Conservation (phyloP, 2,888 invertebrate genomes). For the Parelbella ahira region DNA sequence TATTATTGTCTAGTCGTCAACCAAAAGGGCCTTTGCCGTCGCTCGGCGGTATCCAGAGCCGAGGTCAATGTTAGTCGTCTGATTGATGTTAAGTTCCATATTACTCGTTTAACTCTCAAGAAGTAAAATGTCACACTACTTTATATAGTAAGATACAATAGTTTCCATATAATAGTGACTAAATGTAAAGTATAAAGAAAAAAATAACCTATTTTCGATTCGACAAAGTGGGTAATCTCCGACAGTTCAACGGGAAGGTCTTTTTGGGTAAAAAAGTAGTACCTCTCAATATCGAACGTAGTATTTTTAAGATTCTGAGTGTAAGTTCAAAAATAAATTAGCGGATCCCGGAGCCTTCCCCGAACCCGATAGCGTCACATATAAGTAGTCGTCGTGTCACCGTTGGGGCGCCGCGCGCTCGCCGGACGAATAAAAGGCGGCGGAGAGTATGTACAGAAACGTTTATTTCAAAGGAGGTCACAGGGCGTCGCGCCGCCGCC, state of each 20-base stretch:
- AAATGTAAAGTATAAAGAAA: constrained; percentile 24
- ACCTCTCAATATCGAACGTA: constrained; percentile 13
- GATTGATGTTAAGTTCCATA: constrained; percentile 15
- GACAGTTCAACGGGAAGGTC: constrained; percentile 20
- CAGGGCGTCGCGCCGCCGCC: too few species aligned
- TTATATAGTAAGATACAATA: constrained; percentile 23
- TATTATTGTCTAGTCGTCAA: constrained; percentile 41
- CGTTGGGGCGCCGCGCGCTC: too few species aligned
- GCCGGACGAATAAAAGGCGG: constrained; percentile 18
- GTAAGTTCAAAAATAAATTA: too few species aligned
- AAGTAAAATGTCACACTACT: constrained; percentile 21
- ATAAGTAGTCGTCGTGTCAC: too few species aligned
- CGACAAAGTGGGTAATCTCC: constrained; percentile 18
- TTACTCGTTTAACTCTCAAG: constrained; percentile 17
- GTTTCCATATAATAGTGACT: constrained; percentile 25
- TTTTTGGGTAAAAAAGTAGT: constrained; percentile 24
- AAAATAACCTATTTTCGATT: constrained; percentile 22
- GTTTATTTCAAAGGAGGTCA: constrained; percentile 74
- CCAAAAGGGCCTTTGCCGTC: constrained; percentile 15
- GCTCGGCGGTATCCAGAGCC: constrained; percentile 8
- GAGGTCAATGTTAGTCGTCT: constrained; percentile 14
- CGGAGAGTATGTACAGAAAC: constrained; percentile 77
- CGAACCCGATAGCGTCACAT: too few species aligned
- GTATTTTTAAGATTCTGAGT: constrained; percentile 44
- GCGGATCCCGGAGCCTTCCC: too few species aligned